Percentiles rank a stretch among this genome's conserved stretches.
Conservation (phyloP, 2,888 invertebrate genomes). For the Silvanus unidentatus region DNA sequence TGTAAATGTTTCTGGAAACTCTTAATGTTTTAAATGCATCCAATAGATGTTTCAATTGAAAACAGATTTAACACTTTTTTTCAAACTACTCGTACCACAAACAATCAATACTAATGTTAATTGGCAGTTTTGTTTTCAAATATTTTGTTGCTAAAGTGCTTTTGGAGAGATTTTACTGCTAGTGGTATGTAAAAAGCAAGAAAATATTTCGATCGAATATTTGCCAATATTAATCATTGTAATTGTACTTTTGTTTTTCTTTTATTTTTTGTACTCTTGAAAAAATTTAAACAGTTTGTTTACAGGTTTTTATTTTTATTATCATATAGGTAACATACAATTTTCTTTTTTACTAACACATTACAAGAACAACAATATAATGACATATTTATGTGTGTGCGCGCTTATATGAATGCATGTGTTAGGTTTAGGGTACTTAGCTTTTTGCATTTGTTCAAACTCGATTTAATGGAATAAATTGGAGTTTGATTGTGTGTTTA, state of each 20-base stretch:
- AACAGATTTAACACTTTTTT: too few relatives aligned
- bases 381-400: constrained; percentile 34
- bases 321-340: constrained; percentile 29
- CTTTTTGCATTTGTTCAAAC: neutral
- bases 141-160: too few relatives aligned
- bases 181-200: too few relatives aligned
- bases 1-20: too few relatives aligned
- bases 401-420: constrained; percentile 45
- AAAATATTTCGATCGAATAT: neutral
- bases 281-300: constrained; percentile 11
- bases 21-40: too few relatives aligned
- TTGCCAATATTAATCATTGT: neutral
- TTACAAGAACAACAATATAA: constrained; percentile 3
- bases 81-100: too few relatives aligned
- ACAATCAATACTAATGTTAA: too few relatives aligned
- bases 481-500: too few relatives aligned
- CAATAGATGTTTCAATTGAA: too few relatives aligned
- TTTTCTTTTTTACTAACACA: constrained; percentile 34
- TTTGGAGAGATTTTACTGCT: too few relatives aligned
- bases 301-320: constrained; percentile 15
- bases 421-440: constrained; percentile 40
- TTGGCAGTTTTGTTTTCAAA: too few relatives aligned
- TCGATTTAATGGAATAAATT: too few relatives aligned
- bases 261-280: constrained; percentile 28
- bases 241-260: constrained; percentile 24